Percentiles rank a stretch among this genome's conserved stretches.
phyloP scores from a whole-genome alignment of 2,888 invertebrate species.

The Chorisops tibialis region DNA sequence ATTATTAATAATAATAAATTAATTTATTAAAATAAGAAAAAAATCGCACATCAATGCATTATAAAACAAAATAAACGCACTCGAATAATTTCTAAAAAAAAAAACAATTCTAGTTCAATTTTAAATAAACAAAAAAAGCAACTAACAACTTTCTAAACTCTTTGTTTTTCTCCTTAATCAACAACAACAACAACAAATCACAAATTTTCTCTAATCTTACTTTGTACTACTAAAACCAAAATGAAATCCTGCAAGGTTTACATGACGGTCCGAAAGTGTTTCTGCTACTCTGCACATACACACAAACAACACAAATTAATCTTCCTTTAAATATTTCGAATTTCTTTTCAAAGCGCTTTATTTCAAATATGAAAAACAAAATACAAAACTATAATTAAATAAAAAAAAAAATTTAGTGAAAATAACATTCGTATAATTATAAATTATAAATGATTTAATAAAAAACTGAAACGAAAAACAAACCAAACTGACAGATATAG shows the following conservation, averaged over 20 bases:
- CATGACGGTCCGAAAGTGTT: neutral
- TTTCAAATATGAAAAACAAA: neutral
- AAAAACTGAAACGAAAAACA: constrained; percentile 21
- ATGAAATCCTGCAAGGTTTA: constrained; percentile 10
- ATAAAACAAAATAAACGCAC: constrained; percentile 13
- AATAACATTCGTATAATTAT: constrained; percentile 18
- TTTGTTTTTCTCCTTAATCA: neutral
- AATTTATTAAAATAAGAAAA: constrained; percentile 2
- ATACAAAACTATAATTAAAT: constrained; percentile 9
- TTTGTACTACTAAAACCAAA: neutral
- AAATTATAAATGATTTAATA: constrained; percentile 35
- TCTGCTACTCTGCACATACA: neutral
- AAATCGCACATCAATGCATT: constrained; percentile 25
- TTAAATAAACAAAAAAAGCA: neutral
- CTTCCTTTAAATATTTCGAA: too few relatives aligned
- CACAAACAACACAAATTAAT: too few relatives aligned
- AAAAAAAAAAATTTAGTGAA: neutral
- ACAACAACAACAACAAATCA: constrained; percentile 1
- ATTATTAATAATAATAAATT: constrained; percentile 18
- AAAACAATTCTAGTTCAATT: constrained; percentile 5
- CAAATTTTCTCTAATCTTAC: neutral
- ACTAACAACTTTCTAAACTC: neutral
- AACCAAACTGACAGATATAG: constrained; percentile 18
- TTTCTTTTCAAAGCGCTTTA: too few relatives aligned
- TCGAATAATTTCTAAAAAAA: constrained; percentile 14